Conservation (phyloP, 35 echinoderm and acorn worm species). For the Eucidaris tribuloides region DNA sequence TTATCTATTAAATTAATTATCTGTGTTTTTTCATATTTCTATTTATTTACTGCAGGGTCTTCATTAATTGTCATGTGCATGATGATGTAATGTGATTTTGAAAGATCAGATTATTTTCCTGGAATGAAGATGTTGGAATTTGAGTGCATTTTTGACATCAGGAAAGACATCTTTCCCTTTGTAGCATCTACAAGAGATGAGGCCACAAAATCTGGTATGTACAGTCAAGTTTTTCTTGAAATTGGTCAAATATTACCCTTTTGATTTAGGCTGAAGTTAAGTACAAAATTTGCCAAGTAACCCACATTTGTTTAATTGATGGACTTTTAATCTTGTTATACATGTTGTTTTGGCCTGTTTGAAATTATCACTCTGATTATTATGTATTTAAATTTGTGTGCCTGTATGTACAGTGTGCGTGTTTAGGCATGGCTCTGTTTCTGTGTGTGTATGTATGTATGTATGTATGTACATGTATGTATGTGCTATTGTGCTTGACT, state of each 20-base stretch:
- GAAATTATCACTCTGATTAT: no score
- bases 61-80: no score
- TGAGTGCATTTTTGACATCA: constrained; percentile 11
- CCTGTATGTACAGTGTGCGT: not conserved
- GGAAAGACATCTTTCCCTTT: not conserved
- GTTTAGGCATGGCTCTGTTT: not conserved
- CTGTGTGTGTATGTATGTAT: not conserved
- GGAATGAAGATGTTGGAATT: no score
- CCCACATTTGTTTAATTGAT: not conserved
- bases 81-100: no score
- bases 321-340: not conserved
- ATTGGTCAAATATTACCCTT: not conserved
- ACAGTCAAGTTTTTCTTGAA: not conserved
- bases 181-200: not conserved
- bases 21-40: no score
- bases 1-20: no score
- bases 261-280: no score
- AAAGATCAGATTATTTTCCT: no score
- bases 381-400: not conserved
- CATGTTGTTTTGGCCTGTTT: not conserved
- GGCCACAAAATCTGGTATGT: not conserved
- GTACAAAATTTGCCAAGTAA: not conserved
- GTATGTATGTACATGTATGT: not conserved
- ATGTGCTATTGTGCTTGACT: not conserved
- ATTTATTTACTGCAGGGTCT: no score